Conservation (phyloP, 2,888 invertebrate species). For the Germaria angustata region DNA sequence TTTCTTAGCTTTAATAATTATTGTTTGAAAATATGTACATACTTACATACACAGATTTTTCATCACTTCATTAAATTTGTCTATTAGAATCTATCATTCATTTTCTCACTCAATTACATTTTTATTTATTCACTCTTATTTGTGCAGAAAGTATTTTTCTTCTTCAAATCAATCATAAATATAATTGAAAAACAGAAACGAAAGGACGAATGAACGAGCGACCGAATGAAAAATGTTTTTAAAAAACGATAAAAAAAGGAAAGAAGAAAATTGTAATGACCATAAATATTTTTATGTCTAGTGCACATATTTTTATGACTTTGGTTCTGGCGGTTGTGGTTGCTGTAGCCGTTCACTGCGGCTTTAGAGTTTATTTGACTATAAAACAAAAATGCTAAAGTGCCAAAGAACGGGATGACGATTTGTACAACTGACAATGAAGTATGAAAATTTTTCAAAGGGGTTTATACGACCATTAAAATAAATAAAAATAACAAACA, state of each 20-base stretch:
- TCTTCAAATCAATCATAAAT: slow-evolving; percentile 50
- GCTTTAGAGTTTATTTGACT: slow-evolving; percentile 31
- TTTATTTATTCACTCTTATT: slow-evolving; percentile 2
- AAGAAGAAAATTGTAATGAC: not conserved
- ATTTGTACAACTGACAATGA: slow-evolving; percentile 35
- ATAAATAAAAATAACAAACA: slow-evolving; percentile 24
- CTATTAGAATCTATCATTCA: not conserved
- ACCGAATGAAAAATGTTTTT: not conserved
- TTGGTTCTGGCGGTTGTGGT: slow-evolving; percentile 18
- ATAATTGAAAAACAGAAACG: slow-evolving; percentile 23
- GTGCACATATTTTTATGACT: slow-evolving; percentile 50
- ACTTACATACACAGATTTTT: no score
- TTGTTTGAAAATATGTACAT: slow-evolving; percentile 11
- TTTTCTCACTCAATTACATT: no score
- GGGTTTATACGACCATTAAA: slow-evolving; percentile 24
- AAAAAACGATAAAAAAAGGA: no score
- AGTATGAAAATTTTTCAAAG: slow-evolving; percentile 32
- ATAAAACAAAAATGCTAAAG: slow-evolving; percentile 37
- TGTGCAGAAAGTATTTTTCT: not conserved
- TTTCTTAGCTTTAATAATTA: slow-evolving; percentile 32
- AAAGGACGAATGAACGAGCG: not conserved
- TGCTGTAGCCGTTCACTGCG: not conserved
- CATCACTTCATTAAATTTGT: slow-evolving; percentile 36
- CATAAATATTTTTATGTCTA: slow-evolving; percentile 36
- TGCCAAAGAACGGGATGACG: slow-evolving; percentile 14